Evolutionary conservation across 2,113 vertebrate species (phyloP), one percentile per base, ranked within the genome.

Genomic region (Sorex araneus): DNA sequence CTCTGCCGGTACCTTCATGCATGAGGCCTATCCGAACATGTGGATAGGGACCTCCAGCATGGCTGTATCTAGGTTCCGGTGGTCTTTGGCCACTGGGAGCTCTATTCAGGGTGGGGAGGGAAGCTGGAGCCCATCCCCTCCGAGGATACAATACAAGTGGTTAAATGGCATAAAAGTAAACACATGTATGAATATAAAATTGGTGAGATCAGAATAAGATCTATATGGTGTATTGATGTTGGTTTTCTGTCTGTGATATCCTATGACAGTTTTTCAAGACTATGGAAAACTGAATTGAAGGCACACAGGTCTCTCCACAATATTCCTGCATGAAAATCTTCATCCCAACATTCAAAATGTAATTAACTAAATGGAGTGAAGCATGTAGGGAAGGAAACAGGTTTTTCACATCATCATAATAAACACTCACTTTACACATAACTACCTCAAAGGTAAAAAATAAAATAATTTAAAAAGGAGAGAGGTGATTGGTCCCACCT

Each of bases 291-390:
- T 1, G 28, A 73, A n/a, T 54, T 16, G 79, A n/a, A 30, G 18
- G 32, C 19, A 80, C 11, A 45, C 57, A 79, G 74, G 64, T 67
- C 23, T 89, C 34, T 77, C 54, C 89, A 34, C 6, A 57, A 66
- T 34, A n/a, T 45, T 74, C 79, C 43, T 45, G 30, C 74, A 45
- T 30, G 3, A 40, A 32, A 40, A 64, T 77, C 71, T 64, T 18
- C 23, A 77, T 19, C 64, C 83, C 78, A 78, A 91, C 82, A 66
- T 71, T 40, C 64, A 81, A 84, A 73, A 11, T 34, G 23, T 66
- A 69, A 83, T 50, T 70, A 23, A 60, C 57, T 45, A 85, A 86
- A 85, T 23, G 30, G n/a, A 32, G 50, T 76, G 28, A 43, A 87
- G 75, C 8, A 66, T 54, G 7, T 23, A 21, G 57, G 47, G 57